phyloP scores from a whole-genome alignment of 2,888 invertebrate genomes.

The Polydrusus pterygomalis region DNA sequence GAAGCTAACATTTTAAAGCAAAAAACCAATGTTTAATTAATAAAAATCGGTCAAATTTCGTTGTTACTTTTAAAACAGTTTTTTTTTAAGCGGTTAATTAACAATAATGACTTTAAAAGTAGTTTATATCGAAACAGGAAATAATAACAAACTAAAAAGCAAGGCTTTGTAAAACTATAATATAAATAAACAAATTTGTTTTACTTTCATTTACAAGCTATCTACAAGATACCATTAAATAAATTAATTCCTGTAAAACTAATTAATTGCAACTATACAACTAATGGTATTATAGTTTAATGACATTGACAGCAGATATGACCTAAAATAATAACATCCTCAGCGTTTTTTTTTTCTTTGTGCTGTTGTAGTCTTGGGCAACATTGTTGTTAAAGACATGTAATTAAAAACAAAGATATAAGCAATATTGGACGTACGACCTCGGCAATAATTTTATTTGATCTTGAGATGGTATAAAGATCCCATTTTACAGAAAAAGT shows the following conservation, averaged over 20 bases:
- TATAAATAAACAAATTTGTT: background rate
- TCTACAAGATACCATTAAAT: background rate
- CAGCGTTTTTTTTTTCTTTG: constrained; percentile 7
- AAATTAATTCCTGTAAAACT: constrained; percentile 6
- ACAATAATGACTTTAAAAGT: background rate
- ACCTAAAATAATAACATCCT: constrained; percentile 28
- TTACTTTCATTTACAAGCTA: constrained; percentile 3
- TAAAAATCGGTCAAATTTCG: no score
- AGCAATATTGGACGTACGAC: background rate
- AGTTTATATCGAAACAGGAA: background rate
- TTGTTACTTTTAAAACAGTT: no score
- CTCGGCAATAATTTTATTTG: constrained; percentile 32
- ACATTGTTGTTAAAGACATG: background rate
- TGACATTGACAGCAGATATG: constrained; percentile 28
- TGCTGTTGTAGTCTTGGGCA: background rate
- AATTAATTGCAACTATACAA: constrained; percentile 8
- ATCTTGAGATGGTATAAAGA: constrained; percentile 29
- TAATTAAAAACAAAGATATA: constrained; percentile 12
- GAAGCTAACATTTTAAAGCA: no score
- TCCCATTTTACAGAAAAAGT: constrained; percentile 1
- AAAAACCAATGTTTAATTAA: no score
- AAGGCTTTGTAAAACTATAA: no score
- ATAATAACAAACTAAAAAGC: background rate
- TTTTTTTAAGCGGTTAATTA: background rate
- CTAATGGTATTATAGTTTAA: constrained; percentile 5